Evolutionary conservation across 2,888 invertebrate genomes (phyloP), one percentile per base, ranked within the genome.

Genomic region (Palloptera scutellata): DNA sequence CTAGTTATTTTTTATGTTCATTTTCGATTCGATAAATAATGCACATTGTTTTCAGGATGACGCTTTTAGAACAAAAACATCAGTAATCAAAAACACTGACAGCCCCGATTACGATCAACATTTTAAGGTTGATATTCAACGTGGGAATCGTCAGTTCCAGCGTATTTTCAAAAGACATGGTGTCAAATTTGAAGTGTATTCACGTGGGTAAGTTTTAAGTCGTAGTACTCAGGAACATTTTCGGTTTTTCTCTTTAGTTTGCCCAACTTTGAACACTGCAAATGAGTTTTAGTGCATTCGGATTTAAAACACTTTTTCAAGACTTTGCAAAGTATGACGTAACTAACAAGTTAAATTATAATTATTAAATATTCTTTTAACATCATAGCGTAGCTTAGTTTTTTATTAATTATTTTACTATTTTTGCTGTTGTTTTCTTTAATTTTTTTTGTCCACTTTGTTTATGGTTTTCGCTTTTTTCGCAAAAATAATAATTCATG

Each of bases 171-270:
- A 97, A 82, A 87, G 96, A 57, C 94, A 96, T 77, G 90, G 90
- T 1, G 86, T 98, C 71, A 98, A 98, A 82, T 89, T 96, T 65
- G 97, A 98, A 85, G 90, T 98, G 11, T 97, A 90, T 87, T 92
- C 95, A 0, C 93, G 93, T 87, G 97, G 97, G 97, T 97, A 86
- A 90, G 90, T 77, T 41, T 0, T 0, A 15, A 55, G 6, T 42
- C 15, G 19, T 48, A 30, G n/a, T 6, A 30, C 30, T 30, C 30
- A 30, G 30, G 6, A 2, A 30, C 2, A 30, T 4, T 30, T 4
- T 30, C n/a, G 6, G 6, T 30, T 4, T 30, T 30, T 30, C 30
- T 30, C 30, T 30, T 30, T 6, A 30, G 30, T 30, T 30, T 30
- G 30, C 3, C 2, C 2, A 30, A 30, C 6, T 30, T 30, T 30